Base-by-base conservation (phyloP, 2,888 invertebrate genomes). In the Xestobium rufovillosum region DNA sequence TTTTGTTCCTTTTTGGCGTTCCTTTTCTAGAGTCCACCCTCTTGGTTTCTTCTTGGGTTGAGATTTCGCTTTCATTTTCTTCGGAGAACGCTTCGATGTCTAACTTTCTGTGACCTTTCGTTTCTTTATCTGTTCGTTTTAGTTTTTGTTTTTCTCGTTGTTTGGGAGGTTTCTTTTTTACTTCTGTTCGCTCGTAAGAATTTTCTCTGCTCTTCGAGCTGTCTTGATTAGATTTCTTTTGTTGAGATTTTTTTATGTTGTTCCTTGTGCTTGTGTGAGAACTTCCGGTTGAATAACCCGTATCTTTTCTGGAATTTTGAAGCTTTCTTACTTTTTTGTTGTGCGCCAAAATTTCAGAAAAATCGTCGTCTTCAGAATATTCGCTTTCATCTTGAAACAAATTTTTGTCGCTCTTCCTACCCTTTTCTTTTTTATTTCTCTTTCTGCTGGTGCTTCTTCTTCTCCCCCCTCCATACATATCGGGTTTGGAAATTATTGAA, bases 201-300 rank as follows among this genome's bases (percentile, higher is more conserved):
- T 50, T 16, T 44, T 52, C 4, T 36, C 48, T 14, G 36, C 51
- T 40, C n/a, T n/a, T n/a, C n/a, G n/a, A n/a, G n/a, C n/a, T n/a
- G n/a, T n/a, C n/a, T n/a, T n/a, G n/a, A n/a, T n/a, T n/a, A n/a
- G n/a, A n/a, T n/a, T n/a, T n/a, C 45, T 59, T 26, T 42, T 52
- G 16, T 55, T 52, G 51, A 2, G 51, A 39, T 8, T 44, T 53
- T 4, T 52, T 52, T 17, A 47, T 57, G 34, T 49, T 47, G 35
- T 51, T 44, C 30, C 47, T 28, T 29, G 45, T 44, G 36, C 75
- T 67, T 42, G 71, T 71, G 48, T 75, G 72, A 0, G 78, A 78
- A 57, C 77, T 79, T 34, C 75, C 79, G 1, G 80, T 80, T 1
- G 78, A 80, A 50, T 80, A 80, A 8, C 79, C 80, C 0, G 79